These are phyloP conservation scores for Drosophila ezoana DNA, from an alignment of 2,888 invertebrate genomes.

Conservation along the genomic window DNA sequence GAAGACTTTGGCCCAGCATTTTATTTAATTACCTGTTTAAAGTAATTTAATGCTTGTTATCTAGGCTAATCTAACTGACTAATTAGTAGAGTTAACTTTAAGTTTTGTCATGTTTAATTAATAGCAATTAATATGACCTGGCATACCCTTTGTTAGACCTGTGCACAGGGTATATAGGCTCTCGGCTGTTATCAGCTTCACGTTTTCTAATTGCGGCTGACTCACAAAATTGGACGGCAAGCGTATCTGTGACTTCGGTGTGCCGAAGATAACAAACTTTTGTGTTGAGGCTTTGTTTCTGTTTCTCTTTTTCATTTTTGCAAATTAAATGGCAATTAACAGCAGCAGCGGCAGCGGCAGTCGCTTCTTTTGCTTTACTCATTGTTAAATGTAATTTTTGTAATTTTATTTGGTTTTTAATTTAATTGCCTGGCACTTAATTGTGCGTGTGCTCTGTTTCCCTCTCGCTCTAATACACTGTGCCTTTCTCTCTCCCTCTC, in stretches of 20 bases:
- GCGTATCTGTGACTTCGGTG: conserved; percentile 4
- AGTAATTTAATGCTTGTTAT: too few species aligned
- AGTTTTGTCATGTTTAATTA: too few species aligned
- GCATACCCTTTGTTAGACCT: background rate
- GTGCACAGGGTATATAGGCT: background rate
- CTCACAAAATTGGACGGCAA: conserved; percentile 1
- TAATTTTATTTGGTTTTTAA: conserved; percentile 16
- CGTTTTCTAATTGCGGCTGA: conserved; percentile 4
- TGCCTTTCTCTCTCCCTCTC: background rate
- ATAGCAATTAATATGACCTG: background rate
- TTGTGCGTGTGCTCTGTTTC: conserved; percentile 4
- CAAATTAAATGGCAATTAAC: conserved; percentile 19
- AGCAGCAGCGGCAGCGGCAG: conserved; percentile 6
- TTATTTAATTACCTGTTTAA: too few species aligned
- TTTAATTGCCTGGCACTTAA: conserved; percentile 10
- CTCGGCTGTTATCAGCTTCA: conserved; percentile 4
- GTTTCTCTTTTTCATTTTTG: background rate
- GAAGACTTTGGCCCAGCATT: too few species aligned
- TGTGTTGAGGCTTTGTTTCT: background rate
- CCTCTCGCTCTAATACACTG: background rate
- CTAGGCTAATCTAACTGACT: too few species aligned
- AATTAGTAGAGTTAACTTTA: too few species aligned
- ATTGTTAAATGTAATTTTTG: conserved; percentile 18
- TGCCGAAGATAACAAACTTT: background rate
- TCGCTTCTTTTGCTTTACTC: conserved; percentile 4